Evolutionary conservation across 2,888 invertebrate genomes (phyloP), one percentile per base, ranked within the genome.

Genomic region (Amphipoea oculea): DNA sequence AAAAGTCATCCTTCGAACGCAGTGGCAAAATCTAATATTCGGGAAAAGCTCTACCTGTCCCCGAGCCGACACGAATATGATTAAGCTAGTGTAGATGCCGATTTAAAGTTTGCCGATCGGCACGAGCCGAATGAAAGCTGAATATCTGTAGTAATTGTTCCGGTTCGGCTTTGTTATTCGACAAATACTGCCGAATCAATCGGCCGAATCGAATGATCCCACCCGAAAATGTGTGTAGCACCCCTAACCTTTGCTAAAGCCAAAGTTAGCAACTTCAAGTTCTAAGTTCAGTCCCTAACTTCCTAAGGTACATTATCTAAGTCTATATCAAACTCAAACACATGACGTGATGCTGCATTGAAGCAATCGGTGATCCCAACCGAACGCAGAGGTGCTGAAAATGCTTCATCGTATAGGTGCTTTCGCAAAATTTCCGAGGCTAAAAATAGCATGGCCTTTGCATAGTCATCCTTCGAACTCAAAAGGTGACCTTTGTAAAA

Each of bases 271-370:
- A 23, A 42, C 71, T 62, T n/a, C 23, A 36, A 51, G 54, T 54
- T 36, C 23, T 23, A n/a, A 68, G 0, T 29, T 23, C 54, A 68
- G 4, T 17, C 23, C 9, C 40, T 54, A 45, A 65, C 48, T n/a
- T 36, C 57, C 12, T 66, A 65, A 86, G 66, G 70, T 76, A n/a
- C 65, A 57, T 63, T 69, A 72, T 67, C 75, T 70, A 86, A 79
- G 73, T 78, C 63, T 78, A 2, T 76, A 73, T 76, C 84, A 73
- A 54, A 54, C 20, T 23, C 54, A 54, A 54, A 54, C 54, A 7
- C 20, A 2, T 20, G 6, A 54, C 7, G 7, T 0, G 20, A 54
- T 7, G 54, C 54, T 23, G 54, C 23, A 54, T 54, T 54, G 54
- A 54, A 54, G 7, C 54, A 54, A 48, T 48, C 12, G 20, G 23